Percentiles rank a stretch among this genome's conserved stretches.
These are phyloP conservation scores for Yponomeuta sedellus DNA, from an alignment of 2,888 invertebrate genomes.

Conservation along the genomic window DNA sequence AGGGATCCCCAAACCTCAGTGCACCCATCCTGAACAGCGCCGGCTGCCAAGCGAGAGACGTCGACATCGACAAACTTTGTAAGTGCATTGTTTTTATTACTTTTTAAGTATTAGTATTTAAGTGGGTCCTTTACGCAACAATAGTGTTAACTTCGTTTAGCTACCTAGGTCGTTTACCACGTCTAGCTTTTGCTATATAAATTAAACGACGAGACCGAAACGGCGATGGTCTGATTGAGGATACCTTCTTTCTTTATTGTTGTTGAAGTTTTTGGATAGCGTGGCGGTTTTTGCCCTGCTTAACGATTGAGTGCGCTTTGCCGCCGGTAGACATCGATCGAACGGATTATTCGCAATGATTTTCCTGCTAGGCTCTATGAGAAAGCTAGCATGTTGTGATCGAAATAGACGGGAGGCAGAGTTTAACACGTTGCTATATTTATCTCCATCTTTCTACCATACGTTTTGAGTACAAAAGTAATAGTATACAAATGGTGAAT, in stretches of 20 bases:
- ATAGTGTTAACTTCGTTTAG: too few relatives aligned
- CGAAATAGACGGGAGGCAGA: background rate
- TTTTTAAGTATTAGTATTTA: too few relatives aligned
- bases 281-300: background rate
- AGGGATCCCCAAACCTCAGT: too few relatives aligned
- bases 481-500: too few relatives aligned
- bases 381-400: background rate
- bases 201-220: background rate
- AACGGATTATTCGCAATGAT: background rate
- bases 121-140: too few relatives aligned
- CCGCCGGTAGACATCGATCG: background rate
- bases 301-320: background rate
- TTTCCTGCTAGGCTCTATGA: conserved; percentile 1
- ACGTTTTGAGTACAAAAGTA: too few relatives aligned
- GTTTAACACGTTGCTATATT: background rate
- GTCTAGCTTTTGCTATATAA: background rate
- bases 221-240: background rate
- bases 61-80: too few relatives aligned
- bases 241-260: background rate
- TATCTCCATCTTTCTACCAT: too few relatives aligned
- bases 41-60: too few relatives aligned
- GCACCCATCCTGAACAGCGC: too few relatives aligned
- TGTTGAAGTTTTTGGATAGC: background rate
- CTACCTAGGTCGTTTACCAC: background rate
- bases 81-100: too few relatives aligned